Base-by-base conservation (phyloP, 2,113 vertebrate species). In the Noturus placidus region DNA sequence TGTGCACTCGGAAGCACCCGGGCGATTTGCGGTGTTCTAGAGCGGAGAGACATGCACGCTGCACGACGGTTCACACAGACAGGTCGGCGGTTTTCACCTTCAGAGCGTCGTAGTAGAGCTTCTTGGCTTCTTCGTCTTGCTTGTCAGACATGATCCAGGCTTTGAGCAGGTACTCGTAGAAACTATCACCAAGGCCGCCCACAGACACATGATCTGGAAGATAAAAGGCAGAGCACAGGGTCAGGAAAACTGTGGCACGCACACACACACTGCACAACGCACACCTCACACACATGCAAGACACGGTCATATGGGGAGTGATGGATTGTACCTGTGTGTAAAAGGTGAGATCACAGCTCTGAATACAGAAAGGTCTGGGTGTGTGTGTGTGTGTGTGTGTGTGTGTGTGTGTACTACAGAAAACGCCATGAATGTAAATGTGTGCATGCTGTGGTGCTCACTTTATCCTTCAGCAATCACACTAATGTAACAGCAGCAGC, bases 91-190 rank as follows among this genome's bases (percentile, higher is more conserved):
- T 27, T 54, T 27, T 94, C 96, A 99, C 98, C 98, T 98, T 97
- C 92, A 99, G 93, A 87, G 98, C 96, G 69, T 98, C 96, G 42
- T 98, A 99, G 95, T 99, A 99, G 95, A 99, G 97, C 93, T 96
- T 97, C 94, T 96, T 97, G 89, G 95, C 97, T 84, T 99, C 97
- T 91, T 98, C 95, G 92, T 99, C 98, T 46, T 94, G 96, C 94
- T 96, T 99, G 95, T 97, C 97, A 27, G 97, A 98, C 97, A 99
- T 99, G 90, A 99, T 92, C 98, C 98, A 99, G 86, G 98, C 97
- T 94, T 99, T 99, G 22, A 99, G 96, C 93, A 99, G 96, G 93
- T 99, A 99, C 91, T 99, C 98, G 92, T 99, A 99, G 95, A 99
- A 99, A 88, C 98, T 99, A 92, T 99, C 98, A 35, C 98, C 98